These are phyloP conservation scores for Melanotaenia boesemani DNA, from an alignment of 2,797 vertebrate species.

Conservation along the genomic window DNA sequence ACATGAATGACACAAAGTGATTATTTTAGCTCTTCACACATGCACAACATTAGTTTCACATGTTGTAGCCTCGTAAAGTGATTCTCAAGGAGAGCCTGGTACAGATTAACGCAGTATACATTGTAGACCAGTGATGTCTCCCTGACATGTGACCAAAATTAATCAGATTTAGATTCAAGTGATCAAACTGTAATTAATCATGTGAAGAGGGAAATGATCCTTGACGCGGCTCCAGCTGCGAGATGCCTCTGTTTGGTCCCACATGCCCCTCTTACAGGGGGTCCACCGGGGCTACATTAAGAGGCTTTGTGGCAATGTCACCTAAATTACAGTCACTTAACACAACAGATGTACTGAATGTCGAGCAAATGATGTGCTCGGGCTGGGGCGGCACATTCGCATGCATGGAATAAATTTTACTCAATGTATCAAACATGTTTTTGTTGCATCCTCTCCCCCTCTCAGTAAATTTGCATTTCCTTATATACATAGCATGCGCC, in stretches of 20 bases:
- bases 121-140: conserved; percentile 89
- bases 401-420: conserved; percentile 83
- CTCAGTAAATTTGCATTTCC: conserved; percentile 75
- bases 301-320: conserved; percentile 98
- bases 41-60: conserved; percentile 76
- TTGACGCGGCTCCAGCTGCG: conserved; percentile 99
- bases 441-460: conserved; percentile 73
- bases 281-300: conserved; percentile 98
- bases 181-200: conserved; percentile 99
- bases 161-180: conserved; percentile 99
- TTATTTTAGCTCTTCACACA: conserved; percentile 66
- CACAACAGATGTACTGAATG: conserved; percentile 98
- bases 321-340: conserved; percentile 99
- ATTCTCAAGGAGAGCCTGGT: conserved; percentile 73
- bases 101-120: conserved; percentile 94
- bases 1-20: conserved; percentile 59
- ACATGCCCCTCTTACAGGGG: conserved; percentile 94
- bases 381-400: conserved; percentile 80
- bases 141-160: conserved; percentile 99
- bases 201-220: conserved; percentile 99
- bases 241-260: conserved; percentile 94
- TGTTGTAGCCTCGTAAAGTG: conserved; percentile 73
- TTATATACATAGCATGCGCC: conserved; percentile 69
- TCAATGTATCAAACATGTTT: conserved; percentile 80
- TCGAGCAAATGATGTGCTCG: conserved; percentile 92